Evolutionary conservation across 2,797 vertebrate species (phyloP), one percentile per base, ranked within the genome.

Genomic region (Aplochiton taeniatus): DNA sequence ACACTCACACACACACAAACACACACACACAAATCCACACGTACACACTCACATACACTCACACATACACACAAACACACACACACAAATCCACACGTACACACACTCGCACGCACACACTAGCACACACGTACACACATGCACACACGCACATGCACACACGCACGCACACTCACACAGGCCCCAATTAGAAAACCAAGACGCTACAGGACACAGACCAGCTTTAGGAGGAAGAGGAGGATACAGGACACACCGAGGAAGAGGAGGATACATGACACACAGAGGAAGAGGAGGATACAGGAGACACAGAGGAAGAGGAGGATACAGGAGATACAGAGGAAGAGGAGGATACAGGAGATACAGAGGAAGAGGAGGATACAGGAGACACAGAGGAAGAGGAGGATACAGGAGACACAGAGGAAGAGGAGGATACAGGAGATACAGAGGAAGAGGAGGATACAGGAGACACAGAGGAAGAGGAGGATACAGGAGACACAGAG

Each of bases 41-140:
- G 61, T 51, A 78, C 43, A 54, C 51, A 64, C 62, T 54, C 42
- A 62, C 48, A 61, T 46, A 50, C 20, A 41, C 9, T 43, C 1
- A 53, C n/a, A n/a, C n/a, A n/a, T n/a, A 63, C 54, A 78, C 43
- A 54, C 51, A 64, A 50, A 63, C 42, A 62, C 48, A 61, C 60
- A 50, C 20, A 41, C 9, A 53, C 1, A 53, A 2, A 19, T 12
- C 43, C 7, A 62, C 53, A 13, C 18, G 55, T 43, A 64, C 10
- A 52, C 50, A 58, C 54, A 61, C 44, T 49, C 10, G 47, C 13
- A 53, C 43, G 8, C 3, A 31, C 31, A 31, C 2, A 6, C 31
- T 31, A 31, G 31, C 31, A 18, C 16, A 18, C 52, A 54, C 51
- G 18, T 6, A 18, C 16, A 20, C 51, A 18, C 10, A 17, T 18